These are phyloP conservation scores for Macaca nemestrina DNA, from an alignment of 2,113 vertebrate genomes.

Conservation along the genomic window DNA sequence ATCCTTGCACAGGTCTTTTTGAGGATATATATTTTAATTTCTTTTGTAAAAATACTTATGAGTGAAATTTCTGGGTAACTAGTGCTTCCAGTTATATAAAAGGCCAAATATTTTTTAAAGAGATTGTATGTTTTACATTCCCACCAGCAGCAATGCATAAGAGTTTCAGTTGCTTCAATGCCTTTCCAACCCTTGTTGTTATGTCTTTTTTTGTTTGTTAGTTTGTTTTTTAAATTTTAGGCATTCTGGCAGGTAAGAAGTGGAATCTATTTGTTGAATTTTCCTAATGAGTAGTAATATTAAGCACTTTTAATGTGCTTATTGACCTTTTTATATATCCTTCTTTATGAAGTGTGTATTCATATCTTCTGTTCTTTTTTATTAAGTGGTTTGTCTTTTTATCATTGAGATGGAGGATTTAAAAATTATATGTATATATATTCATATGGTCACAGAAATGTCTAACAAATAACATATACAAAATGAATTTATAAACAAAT, in stretches of 20 bases:
- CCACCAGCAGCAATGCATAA: no score
- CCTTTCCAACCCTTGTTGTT: neutral
- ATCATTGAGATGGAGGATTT: neutral
- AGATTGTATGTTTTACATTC: neutral
- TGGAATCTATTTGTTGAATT: no score
- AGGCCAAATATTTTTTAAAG: neutral
- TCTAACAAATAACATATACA: neutral
- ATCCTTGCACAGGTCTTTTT: neutral
- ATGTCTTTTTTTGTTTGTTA: neutral
- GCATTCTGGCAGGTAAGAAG: neutral
- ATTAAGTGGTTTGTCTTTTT: neutral
- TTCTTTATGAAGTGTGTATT: neutral
- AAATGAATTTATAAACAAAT: neutral
- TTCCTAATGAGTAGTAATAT: neutral
- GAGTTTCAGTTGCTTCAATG: neutral
- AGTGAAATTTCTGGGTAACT: neutral
- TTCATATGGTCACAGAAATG: neutral
- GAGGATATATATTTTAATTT: neutral
- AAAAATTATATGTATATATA: neutral
- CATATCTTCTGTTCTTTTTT: neutral
- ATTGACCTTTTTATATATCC: neutral
- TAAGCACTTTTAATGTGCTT: neutral
- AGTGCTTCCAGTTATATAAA: neutral
- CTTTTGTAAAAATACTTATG: neutral
- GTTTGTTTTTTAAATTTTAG: neutral